Percentiles rank a stretch among this genome's conserved stretches.
Conservation (phyloP, 1,140 invertebrate genomes). For the Chrysomallon squamiferum region DNA sequence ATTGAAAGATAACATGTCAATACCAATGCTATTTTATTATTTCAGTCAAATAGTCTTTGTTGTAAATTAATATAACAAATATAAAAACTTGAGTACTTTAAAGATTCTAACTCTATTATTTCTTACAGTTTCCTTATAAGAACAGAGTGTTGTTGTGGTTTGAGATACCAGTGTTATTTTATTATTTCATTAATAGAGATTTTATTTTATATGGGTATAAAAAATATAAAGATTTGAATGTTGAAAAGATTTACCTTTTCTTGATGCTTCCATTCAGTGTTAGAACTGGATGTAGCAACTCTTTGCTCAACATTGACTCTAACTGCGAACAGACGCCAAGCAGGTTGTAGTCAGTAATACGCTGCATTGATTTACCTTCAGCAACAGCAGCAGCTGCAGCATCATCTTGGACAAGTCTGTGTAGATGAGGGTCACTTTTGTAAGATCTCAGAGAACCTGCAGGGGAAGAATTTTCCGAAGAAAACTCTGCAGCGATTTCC, state of each 20-base stretch:
- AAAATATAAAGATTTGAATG: too few relatives aligned
- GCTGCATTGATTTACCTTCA: neutral
- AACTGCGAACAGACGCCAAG: slow-evolving; percentile 53
- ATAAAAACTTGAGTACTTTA: too few relatives aligned
- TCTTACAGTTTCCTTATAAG: too few relatives aligned
- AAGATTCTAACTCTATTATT: too few relatives aligned
- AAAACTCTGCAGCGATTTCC: neutral
- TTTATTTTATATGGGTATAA: too few relatives aligned
- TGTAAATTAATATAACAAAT: too few relatives aligned
- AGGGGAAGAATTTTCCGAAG: neutral
- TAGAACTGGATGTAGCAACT: slow-evolving; percentile 50
- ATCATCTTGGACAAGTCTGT: neutral
- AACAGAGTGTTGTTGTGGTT: too few relatives aligned
- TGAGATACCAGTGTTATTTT: too few relatives aligned
- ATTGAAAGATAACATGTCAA: too few relatives aligned
- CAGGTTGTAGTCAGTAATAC: slow-evolving; percentile 42
- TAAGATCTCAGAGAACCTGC: neutral
- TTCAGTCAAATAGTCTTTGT: too few relatives aligned
- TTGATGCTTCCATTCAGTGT: slow-evolving; percentile 23
- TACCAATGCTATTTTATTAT: too few relatives aligned
- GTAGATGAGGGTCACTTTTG: neutral
- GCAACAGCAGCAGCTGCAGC: neutral
- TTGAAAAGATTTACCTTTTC: slow-evolving; percentile 27
- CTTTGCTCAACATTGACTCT: slow-evolving; percentile 49
- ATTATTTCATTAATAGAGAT: too few relatives aligned